A percentile compares a stretch with the other conserved stretches of the same genome.
phyloP scores from a whole-genome alignment of 2,797 vertebrate genomes.

The Sebastes jordani region DNA sequence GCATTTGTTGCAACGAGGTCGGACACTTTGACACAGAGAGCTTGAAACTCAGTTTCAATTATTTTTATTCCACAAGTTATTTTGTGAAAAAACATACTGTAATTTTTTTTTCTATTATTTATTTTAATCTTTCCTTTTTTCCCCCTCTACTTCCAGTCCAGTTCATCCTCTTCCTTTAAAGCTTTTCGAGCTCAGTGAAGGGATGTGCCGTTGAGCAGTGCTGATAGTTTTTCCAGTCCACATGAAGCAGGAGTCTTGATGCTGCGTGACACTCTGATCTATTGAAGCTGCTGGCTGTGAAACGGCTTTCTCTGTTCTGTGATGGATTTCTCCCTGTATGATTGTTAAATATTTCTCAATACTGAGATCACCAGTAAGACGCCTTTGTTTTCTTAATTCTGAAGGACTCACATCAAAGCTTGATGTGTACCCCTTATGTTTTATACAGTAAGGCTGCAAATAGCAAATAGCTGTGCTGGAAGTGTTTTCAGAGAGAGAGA shows the following conservation, averaged over 20 bases:
- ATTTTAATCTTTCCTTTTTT: not conserved
- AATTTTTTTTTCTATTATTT: not conserved
- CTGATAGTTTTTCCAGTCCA: constrained; percentile 17
- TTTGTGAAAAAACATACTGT: not conserved
- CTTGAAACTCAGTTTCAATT: not conserved
- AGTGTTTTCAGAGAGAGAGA: not conserved
- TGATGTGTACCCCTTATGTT: not conserved
- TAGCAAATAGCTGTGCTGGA: not conserved
- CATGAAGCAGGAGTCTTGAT: not conserved
- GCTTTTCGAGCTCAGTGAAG: not conserved
- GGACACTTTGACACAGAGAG: not conserved
- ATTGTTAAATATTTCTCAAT: constrained; percentile 19
- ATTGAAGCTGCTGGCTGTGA: constrained; percentile 8
- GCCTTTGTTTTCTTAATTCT: not conserved
- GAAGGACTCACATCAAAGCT: constrained; percentile 7
- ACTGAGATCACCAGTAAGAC: not conserved
- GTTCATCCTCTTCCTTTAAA: not conserved
- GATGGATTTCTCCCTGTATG: constrained; percentile 14
- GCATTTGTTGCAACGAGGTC: not conserved
- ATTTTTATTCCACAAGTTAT: not conserved
- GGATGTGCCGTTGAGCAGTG: constrained; percentile 3
- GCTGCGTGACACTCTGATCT: constrained; percentile 15
- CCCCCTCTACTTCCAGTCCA: not conserved
- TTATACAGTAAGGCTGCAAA: not conserved
- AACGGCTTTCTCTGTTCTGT: constrained; percentile 11